Conservation (phyloP, 2,113 vertebrate species). For the Neolamprologus cancellatus region DNA sequence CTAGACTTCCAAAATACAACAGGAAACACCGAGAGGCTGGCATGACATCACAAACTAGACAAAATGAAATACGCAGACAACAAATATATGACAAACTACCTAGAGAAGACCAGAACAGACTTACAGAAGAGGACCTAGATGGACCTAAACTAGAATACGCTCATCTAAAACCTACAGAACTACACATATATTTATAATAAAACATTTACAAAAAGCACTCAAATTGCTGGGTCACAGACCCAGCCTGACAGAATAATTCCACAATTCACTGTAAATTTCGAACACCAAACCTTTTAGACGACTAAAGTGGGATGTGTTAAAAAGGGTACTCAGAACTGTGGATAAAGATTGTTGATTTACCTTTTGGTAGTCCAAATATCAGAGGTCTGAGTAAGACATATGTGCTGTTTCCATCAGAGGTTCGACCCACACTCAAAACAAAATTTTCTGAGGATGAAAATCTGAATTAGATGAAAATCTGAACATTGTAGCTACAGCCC, state of each 20-base stretch:
- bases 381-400: background rate
- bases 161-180: background rate
- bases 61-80: background rate
- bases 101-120: background rate
- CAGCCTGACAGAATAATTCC: background rate
- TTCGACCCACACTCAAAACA: background rate
- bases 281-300: background rate
- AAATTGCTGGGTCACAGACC: background rate
- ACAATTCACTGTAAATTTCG: background rate
- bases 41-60: background rate
- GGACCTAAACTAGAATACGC: background rate
- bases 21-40: fast-evolving
- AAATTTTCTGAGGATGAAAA: background rate
- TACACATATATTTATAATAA: background rate
- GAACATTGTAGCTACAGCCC: fast-evolving
- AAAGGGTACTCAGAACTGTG: background rate
- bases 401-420: background rate
- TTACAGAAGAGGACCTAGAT: background rate
- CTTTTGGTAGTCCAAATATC: background rate
- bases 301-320: background rate
- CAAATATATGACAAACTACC: background rate
- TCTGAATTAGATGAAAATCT: background rate
- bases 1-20: background rate
- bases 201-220: background rate
- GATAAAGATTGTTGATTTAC: background rate